phyloP scores from a whole-genome alignment of 92 coral and sea anemone genomes.

The Ricordea florida region DNA sequence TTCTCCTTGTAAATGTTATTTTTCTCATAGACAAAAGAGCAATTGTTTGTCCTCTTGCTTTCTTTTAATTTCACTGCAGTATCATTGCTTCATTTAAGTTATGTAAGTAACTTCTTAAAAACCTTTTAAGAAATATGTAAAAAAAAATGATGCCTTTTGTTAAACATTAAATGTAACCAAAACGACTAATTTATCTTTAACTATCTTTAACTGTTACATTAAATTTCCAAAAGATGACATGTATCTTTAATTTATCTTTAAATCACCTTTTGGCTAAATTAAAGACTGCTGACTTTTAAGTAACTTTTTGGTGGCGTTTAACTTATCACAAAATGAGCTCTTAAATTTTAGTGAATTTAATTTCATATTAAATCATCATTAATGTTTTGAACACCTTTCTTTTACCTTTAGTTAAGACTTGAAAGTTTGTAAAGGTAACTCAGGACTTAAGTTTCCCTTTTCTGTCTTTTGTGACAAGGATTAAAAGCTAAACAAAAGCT shows the following conservation, averaged over 20 bases:
- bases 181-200: slow-evolving; percentile 16
- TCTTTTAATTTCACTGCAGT: too few relatives aligned
- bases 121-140: too few relatives aligned
- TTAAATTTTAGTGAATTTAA: slow-evolving; percentile 19
- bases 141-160: slow-evolving; percentile 27
- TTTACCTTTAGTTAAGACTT: slow-evolving; percentile 16
- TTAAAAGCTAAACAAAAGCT: neutral
- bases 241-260: slow-evolving; percentile 2
- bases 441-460: slow-evolving; percentile 1
- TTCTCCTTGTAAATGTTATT: too few relatives aligned
- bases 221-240: neutral
- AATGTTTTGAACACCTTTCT: slow-evolving; percentile 10
- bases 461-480: neutral
- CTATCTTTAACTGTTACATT: slow-evolving; percentile 1
- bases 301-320: neutral
- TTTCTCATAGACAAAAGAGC: too few relatives aligned
- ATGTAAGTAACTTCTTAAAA: too few relatives aligned
- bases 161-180: slow-evolving; percentile 7
- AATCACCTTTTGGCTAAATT: neutral
- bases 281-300: slow-evolving; percentile 8
- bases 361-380: slow-evolving; percentile 26
- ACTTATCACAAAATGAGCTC: slow-evolving; percentile 15
- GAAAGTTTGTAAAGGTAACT: slow-evolving; percentile 35
- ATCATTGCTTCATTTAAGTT: too few relatives aligned
- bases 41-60: too few relatives aligned